Base-by-base conservation (phyloP, 2,888 invertebrate species). In the Auanema sp. region DNA sequence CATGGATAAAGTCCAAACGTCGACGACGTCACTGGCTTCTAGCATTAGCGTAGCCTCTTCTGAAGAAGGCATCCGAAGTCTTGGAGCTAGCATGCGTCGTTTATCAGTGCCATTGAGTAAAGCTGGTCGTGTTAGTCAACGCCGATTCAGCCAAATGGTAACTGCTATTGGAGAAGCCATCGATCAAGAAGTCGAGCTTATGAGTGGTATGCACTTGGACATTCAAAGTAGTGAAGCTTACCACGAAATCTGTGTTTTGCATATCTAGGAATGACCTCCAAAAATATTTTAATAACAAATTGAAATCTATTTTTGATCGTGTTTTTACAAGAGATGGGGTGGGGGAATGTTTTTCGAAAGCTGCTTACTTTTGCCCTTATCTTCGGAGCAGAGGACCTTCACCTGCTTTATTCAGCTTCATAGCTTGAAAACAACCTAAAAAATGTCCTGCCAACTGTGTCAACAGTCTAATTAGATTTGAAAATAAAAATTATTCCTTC, bases 81-180 rank as follows among this genome's bases (percentile, higher is more conserved):
- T 73, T 24, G 68, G 68, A n/a, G 64, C 64, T 6, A 65, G 66
- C 3, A 66, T 76, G 25, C 60, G 76, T 18, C 68, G 74, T 10
- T 60, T 76, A n/a, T 71, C 71, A 33, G 69, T 75, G 64, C 72
- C 74, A 8, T 57, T 74, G 24, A 68, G 66, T 6, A 72, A 70
- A 60, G 73, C 74, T 10, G 41, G 71, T 11, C 65, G 70, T 50
- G 52, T 65, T 10, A 68, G 71, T 23, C 67, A 68, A 23, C 64
- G 74, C 1, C 60, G 72, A 33, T 64, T 76, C 2, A 71, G 71
- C 14, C 76, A 76, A 53, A 74, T 76, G 74, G 74, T 74, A 1
- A 60, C 68, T 10, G 69, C 70, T 18, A 74, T 76, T 24, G 72
- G 72, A 12, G 76, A 76, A 54, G 71, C 66, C 41, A 74, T 76